Conservation (phyloP, 2,888 invertebrate species). For the Drosophila prolongata region DNA sequence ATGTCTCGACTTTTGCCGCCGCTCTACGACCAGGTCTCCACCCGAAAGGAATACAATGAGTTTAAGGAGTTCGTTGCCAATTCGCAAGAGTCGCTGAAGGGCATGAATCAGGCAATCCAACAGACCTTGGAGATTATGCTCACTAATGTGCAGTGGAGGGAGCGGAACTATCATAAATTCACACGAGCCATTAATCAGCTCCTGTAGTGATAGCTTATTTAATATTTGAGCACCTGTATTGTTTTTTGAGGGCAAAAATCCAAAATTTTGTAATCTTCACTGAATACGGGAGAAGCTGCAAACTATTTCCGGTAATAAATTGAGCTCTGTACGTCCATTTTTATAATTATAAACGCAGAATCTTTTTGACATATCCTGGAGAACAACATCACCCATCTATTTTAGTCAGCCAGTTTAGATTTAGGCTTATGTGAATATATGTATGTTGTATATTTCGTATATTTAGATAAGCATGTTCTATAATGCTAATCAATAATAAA, state of each 20-base stretch:
- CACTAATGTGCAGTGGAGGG: slow-evolving; percentile 91
- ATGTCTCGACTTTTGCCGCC: slow-evolving; percentile 84
- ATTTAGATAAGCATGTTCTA: slow-evolving; percentile 78
- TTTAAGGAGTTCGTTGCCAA: slow-evolving; percentile 85
- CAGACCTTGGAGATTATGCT: slow-evolving; percentile 90
- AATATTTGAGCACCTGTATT: no score
- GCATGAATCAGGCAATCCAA: slow-evolving; percentile 88
- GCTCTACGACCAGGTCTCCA: slow-evolving; percentile 85
- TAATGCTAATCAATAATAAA: slow-evolving; percentile 74
- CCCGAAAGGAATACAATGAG: slow-evolving; percentile 83
- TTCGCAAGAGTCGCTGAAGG: slow-evolving; percentile 87
- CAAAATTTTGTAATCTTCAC: no score
- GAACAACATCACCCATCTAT: no score
- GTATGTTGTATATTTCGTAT: slow-evolving; percentile 77
- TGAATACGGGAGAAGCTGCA: no score
- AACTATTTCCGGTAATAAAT: no score
- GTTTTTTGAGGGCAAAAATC: no score
- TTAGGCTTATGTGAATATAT: slow-evolving; percentile 31
- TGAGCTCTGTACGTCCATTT: no score
- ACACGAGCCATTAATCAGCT: slow-evolving; percentile 14
- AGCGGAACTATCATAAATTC: slow-evolving; percentile 84
- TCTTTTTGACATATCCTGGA: no score
- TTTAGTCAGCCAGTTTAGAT: neutral
- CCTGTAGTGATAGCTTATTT: neutral
- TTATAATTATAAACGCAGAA: no score